Percentiles rank a stretch among this genome's conserved stretches.
Evolutionary conservation across 2,113 vertebrate genomes (phyloP).

Genomic region (Mugil cephalus): DNA sequence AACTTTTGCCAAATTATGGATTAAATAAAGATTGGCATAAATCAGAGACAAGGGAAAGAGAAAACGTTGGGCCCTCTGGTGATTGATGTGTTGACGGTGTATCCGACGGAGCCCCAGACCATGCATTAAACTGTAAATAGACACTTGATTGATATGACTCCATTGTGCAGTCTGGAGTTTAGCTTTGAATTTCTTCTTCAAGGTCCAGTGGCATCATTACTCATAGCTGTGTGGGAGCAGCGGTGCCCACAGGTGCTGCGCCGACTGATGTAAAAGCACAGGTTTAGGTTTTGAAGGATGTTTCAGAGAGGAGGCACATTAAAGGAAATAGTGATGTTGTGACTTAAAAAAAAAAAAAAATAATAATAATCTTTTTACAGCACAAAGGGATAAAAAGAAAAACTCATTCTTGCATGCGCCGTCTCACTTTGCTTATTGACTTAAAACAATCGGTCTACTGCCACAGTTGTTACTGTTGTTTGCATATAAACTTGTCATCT

Average conservation of each 20-base stretch:
- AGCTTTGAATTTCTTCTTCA: conserved; percentile 50
- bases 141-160: conserved; percentile 61
- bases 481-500: not conserved
- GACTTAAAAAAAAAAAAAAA: too few relatives aligned
- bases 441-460: conserved; percentile 2
- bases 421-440: conserved; percentile 5
- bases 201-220: conserved; percentile 52
- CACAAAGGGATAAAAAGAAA: conserved; percentile 7
- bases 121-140: conserved; percentile 49
- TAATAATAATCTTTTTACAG: conserved; percentile 5
- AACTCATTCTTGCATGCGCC: not conserved
- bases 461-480: accelerated
- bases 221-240: conserved; percentile 43
- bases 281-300: conserved; percentile 16
- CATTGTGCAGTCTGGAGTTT: conserved; percentile 32
- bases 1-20: not conserved
- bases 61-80: not conserved
- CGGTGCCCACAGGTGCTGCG: conserved; percentile 44
- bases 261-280: conserved; percentile 20
- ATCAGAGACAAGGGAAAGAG: conserved; percentile 18
- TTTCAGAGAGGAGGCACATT: conserved; percentile 9
- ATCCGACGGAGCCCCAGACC: conserved; percentile 44
- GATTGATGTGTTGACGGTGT: conserved; percentile 61
- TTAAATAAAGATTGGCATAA: conserved; percentile 22
- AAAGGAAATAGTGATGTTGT: conserved; percentile 22